A percentile compares a stretch with the other conserved stretches of the same genome.
These are phyloP conservation scores for Hipparchia semele DNA, from an alignment of 2,888 invertebrate genomes.

Conservation along the genomic window DNA sequence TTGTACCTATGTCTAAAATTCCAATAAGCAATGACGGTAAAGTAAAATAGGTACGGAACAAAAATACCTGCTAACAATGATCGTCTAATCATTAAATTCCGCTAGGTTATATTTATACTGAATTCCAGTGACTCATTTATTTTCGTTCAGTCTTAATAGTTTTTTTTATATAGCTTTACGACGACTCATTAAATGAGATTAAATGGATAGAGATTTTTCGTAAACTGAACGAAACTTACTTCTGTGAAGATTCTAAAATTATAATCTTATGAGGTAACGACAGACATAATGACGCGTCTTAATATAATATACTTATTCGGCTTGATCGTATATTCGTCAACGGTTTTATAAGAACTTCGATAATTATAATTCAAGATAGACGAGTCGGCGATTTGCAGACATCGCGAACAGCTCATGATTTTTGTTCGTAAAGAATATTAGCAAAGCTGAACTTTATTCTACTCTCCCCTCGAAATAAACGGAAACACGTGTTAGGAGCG, in stretches of 20 bases:
- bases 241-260: slow-evolving; percentile 25
- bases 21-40: neutral
- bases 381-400: neutral
- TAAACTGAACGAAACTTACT: neutral
- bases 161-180: slow-evolving; percentile 26
- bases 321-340: slow-evolving; percentile 24
- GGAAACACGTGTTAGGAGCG: too few species aligned
- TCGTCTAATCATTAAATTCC: slow-evolving; percentile 1
- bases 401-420: neutral
- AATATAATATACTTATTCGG: slow-evolving; percentile 25
- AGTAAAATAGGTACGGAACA: neutral
- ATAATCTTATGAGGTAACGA: slow-evolving; percentile 34
- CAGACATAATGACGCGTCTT: slow-evolving; percentile 28
- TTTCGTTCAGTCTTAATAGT: slow-evolving; percentile 12
- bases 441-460: too few species aligned
- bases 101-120: neutral
- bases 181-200: slow-evolving; percentile 24
- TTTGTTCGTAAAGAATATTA: neutral
- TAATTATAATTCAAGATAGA: slow-evolving; percentile 21
- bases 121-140: slow-evolving; percentile 18
- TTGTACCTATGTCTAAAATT: neutral
- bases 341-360: slow-evolving; percentile 22
- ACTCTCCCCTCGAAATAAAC: too few species aligned
- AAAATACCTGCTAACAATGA: neutral
- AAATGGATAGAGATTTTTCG: slow-evolving; percentile 12